Conservation (phyloP, 2,113 vertebrate genomes). For the Mugil cephalus region DNA sequence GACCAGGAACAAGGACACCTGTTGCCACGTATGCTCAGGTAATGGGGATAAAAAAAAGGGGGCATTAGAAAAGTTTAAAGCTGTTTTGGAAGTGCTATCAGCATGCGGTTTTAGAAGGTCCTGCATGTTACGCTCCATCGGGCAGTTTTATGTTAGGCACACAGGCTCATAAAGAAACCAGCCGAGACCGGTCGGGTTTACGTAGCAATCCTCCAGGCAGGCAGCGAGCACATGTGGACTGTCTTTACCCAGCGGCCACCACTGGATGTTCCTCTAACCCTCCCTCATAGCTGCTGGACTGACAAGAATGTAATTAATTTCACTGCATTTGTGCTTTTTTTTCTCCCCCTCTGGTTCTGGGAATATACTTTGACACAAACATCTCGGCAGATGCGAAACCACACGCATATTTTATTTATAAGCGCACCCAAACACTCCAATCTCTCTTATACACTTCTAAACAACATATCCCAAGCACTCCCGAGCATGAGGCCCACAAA, state of each 20-base stretch:
- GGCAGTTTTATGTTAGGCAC: constrained; percentile 72
- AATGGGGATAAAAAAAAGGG: constrained; percentile 25
- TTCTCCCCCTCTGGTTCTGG: constrained; percentile 6
- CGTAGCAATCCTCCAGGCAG: constrained; percentile 46
- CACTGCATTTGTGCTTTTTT: neutral
- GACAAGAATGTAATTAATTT: constrained; percentile 50
- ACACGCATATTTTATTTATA: constrained; percentile 61
- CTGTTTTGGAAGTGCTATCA: constrained; percentile 58
- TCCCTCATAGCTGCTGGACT: neutral
- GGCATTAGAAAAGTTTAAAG: constrained; percentile 7
- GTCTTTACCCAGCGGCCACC: constrained; percentile 24
- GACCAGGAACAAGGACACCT: constrained; percentile 80
- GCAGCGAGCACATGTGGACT: constrained; percentile 67
- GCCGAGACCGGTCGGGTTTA: constrained; percentile 69
- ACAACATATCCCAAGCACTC: constrained; percentile 54
- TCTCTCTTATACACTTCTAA: constrained; percentile 42
- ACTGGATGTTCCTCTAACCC: constrained; percentile 20
- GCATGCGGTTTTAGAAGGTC: constrained; percentile 69
- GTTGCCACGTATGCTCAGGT: constrained; percentile 86
- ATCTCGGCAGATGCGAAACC: constrained; percentile 24
- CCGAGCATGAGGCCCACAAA: constrained; percentile 69
- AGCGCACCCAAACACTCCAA: constrained; percentile 45
- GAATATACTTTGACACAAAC: constrained; percentile 44
- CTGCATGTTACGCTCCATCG: constrained; percentile 47
- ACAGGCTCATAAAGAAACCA: constrained; percentile 77